Base-by-base conservation (phyloP, 2,113 vertebrate genomes). In the Canis aureus region DNA sequence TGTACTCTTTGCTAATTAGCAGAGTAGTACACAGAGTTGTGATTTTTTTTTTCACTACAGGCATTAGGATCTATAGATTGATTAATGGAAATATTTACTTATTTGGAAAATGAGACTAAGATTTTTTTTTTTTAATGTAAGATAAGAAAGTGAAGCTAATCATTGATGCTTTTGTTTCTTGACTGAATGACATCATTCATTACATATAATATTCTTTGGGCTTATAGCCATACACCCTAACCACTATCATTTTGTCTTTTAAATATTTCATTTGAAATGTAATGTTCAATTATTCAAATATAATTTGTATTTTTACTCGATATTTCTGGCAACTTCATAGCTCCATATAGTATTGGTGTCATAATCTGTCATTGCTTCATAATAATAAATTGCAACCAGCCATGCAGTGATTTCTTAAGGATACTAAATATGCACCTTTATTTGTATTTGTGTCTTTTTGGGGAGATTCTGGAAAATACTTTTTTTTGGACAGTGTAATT, bases 301-400 rank as follows among this genome's bases (percentile, higher is more conserved):
- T 62, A 90, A 78, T 51, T 84, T 74, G 17, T 79, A 69, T 59
- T 89, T 88, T 66, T 89, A 55, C 20, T 82, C 86, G 38, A 57
- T 53, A 57, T 69, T 66, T 95, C n/a, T 92, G 79, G 8, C 64
- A 38, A 51, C 43, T 93, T 90, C 32, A 43, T 10, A 11, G 23
- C 3, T 12, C 29, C 7, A 3, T 23, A 32, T 7, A 64, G 43
- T 38, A 19, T 64, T 85, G 22, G 12, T 85, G 16, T 51, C 20
- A 87, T 93, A 57, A 67, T 91, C 15, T 76, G 57, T 90, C 53
- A 90, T 76, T 96, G 71, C 22, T 76, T 90, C 25, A n/a, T 82
- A 5, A 76, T 74, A 81, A 16, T 86, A 86, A 85, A 29, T 51
- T 87, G 15, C 23, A 89, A 74, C 7, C 7, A 67, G 49, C 11